Evolutionary conservation across 2,113 vertebrate species (phyloP).

Genomic region (Chionodraco myersi): DNA sequence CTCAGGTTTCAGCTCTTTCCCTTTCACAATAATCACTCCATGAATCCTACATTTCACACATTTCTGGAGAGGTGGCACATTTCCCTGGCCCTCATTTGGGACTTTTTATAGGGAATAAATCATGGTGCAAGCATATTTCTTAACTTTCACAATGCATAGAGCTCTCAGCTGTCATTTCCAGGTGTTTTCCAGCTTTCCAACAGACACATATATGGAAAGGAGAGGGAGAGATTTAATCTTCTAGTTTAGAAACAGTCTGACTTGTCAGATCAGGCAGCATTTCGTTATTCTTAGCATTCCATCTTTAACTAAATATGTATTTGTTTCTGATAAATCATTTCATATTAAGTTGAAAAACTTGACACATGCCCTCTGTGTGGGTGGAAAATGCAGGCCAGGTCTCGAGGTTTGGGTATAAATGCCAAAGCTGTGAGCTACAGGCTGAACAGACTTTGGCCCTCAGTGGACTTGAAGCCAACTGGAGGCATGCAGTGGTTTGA

Average conservation of each 20-base stretch:
- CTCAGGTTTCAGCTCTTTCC: conserved; percentile 51
- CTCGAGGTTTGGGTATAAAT: conserved; percentile 46
- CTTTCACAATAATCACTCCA: conserved; percentile 54
- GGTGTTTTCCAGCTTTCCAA: conserved; percentile 63
- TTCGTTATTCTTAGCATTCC: background rate
- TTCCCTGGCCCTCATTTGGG: conserved; percentile 33
- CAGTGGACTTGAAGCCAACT: conserved; percentile 56
- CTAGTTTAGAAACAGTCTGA: background rate
- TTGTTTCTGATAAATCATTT: background rate
- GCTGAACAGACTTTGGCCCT: conserved; percentile 41
- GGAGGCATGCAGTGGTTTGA: conserved; percentile 36
- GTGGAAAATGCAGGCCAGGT: conserved; percentile 4
- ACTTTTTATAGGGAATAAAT: conserved; percentile 56
- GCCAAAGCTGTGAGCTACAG: conserved; percentile 38
- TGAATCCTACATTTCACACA: conserved; percentile 51
- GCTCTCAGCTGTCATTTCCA: conserved; percentile 55
- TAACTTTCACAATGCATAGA: conserved; percentile 36
- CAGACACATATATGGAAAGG: background rate
- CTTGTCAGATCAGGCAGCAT: background rate
- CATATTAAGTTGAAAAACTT: background rate
- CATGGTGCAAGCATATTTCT: conserved; percentile 24
- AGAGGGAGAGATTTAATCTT: background rate
- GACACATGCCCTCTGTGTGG: background rate
- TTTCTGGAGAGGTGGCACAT: conserved; percentile 41
- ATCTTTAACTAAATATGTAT: background rate